Evolutionary conservation across 2,113 vertebrate species (phyloP).

Genomic region (Oophaga pumilio): DNA sequence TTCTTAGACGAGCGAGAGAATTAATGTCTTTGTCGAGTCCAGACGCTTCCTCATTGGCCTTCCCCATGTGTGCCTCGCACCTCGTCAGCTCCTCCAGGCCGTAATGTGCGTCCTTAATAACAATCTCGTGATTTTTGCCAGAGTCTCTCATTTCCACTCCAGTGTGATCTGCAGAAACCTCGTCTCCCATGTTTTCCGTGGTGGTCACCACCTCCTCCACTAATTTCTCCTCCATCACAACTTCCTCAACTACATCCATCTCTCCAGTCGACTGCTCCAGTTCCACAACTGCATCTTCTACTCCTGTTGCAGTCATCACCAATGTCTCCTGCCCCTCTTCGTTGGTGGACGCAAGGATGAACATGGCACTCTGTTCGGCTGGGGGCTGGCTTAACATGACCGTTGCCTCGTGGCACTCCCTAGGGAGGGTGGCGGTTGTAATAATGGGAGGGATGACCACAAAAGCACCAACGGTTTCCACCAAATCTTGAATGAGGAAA

Average conservation of each 20-base stretch:
- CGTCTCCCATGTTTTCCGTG: background rate
- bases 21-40: slow-evolving; percentile 31
- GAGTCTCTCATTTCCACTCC: background rate
- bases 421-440: background rate
- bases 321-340: slow-evolving; percentile 46
- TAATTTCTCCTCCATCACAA: slow-evolving; percentile 7
- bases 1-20: slow-evolving; percentile 46
- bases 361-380: slow-evolving; percentile 34
- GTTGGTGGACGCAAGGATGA: slow-evolving; percentile 28
- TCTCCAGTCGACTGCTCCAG: slow-evolving; percentile 40
- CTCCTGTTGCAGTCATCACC: slow-evolving; percentile 6
- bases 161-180: background rate
- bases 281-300: slow-evolving; percentile 47
- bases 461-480: slow-evolving; percentile 30
- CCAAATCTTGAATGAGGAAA: slow-evolving; percentile 48
- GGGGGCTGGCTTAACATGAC: slow-evolving; percentile 24
- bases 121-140: background rate
- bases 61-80: background rate
- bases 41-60: background rate
- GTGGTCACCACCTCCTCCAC: slow-evolving; percentile 30
- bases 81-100: slow-evolving; percentile 8
- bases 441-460: slow-evolving; percentile 47
- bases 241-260: slow-evolving; percentile 4
- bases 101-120: background rate
- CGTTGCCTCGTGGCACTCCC: slow-evolving; percentile 11